phyloP scores from a whole-genome alignment of 2,888 invertebrate species.

The Eurytoma californica region DNA sequence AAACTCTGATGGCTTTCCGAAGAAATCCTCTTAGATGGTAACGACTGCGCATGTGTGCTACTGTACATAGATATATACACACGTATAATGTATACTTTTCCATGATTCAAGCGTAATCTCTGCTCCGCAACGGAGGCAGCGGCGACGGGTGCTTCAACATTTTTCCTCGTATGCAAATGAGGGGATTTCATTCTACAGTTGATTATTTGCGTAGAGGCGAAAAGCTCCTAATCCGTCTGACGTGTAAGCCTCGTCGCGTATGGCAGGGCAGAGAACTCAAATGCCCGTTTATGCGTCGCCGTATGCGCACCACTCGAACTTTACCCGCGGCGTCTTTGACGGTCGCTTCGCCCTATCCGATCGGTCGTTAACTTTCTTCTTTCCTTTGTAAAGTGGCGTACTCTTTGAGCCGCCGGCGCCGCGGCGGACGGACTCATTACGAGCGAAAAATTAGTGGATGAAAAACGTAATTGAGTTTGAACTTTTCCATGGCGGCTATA shows the following conservation, averaged over 20 bases:
- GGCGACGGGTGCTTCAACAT: neutral
- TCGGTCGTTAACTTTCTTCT: no score
- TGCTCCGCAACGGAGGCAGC: neutral
- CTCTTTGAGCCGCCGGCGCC: no score
- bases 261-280: neutral
- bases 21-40: constrained; percentile 50
- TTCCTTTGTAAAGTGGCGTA: no score
- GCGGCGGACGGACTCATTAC: no score
- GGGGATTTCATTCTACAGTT: constrained; percentile 41
- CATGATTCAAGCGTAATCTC: constrained; percentile 33
- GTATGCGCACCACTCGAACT: neutral
- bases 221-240: constrained; percentile 23
- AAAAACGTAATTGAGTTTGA: no score
- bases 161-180: constrained; percentile 38
- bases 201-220: constrained; percentile 41
- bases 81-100: constrained; percentile 22
- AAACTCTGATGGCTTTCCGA: constrained; percentile 47
- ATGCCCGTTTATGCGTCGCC: neutral
- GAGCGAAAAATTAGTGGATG: no score
- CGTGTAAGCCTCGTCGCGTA: neutral
- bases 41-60: constrained; percentile 19
- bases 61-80: neutral
- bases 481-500: no score
- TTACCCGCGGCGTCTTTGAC: neutral
- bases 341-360: no score